A percentile compares a stretch with the other conserved stretches of the same genome.
These are phyloP conservation scores for Argopecten irradians DNA, from an alignment of 1,140 invertebrate species.

Conservation along the genomic window DNA sequence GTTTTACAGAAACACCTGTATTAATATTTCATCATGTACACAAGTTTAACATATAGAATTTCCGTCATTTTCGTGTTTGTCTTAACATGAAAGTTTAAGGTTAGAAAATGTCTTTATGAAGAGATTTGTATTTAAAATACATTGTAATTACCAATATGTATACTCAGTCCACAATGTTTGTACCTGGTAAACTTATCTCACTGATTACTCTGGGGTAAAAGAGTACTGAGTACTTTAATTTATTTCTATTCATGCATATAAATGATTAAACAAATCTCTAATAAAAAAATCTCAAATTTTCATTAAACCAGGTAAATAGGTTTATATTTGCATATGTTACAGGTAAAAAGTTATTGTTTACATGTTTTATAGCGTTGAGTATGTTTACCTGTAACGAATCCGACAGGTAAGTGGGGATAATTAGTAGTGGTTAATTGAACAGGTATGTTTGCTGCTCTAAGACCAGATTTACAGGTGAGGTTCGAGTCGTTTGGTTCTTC, in stretches of 20 bases:
- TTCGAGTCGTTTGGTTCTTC: not conserved
- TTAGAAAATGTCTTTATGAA: not conserved
- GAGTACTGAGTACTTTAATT: not conserved
- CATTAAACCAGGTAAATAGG: not conserved
- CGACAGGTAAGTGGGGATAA: not conserved
- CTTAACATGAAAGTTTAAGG: not conserved
- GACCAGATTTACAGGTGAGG: not conserved
- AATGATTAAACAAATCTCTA: not conserved
- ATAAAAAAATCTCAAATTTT: not conserved
- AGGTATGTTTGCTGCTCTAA: not conserved
- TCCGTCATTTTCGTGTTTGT: not conserved
- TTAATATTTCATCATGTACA: no score
- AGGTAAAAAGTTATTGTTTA: not conserved
- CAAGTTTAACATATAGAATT: no score
- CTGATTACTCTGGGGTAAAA: not conserved
- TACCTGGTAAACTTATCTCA: not conserved
- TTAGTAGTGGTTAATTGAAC: not conserved
- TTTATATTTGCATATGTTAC: not conserved
- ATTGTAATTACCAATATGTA: no score
- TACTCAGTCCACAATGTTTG: not conserved
- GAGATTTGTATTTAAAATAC: not conserved
- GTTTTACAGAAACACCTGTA: not conserved
- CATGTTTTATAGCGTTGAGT: not conserved
- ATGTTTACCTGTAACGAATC: not conserved
- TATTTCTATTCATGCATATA: not conserved